Evolutionary conservation across 2,797 vertebrate genomes (phyloP).

Genomic region (Harpagifer antarcticus): DNA sequence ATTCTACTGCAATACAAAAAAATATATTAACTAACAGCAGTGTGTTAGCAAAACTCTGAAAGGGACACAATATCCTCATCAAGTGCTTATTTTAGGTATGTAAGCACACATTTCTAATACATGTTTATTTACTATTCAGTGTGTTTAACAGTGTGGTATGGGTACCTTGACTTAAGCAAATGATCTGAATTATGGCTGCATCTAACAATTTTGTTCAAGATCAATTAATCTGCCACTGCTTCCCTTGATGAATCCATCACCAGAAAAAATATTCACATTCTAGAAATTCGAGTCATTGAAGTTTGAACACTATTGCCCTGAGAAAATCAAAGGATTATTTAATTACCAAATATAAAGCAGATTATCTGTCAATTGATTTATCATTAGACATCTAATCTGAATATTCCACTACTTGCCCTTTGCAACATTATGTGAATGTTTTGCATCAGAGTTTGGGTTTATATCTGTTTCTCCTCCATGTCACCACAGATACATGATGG

Average conservation of each 20-base stretch:
- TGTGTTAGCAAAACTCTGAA: not conserved
- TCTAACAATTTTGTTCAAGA: not conserved
- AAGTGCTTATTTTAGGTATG: not conserved
- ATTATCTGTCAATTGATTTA: not conserved
- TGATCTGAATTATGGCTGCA: not conserved
- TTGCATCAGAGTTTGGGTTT: not conserved
- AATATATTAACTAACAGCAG: not conserved
- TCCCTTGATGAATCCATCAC: not conserved
- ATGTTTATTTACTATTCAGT: no score
- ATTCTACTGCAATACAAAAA: no score
- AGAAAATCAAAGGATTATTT: not conserved
- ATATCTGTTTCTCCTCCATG: not conserved
- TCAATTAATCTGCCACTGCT: not conserved
- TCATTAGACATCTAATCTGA: not conserved
- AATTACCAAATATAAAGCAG: not conserved
- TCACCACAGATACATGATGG: slow-evolving; percentile 90
- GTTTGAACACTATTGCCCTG: not conserved
- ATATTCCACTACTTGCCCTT: not conserved
- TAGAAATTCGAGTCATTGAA: no score
- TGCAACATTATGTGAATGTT: not conserved
- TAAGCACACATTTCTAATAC: no score
- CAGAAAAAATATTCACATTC: no score
- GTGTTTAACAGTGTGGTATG: not conserved
- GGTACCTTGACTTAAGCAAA: not conserved
- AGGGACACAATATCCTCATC: not conserved